phyloP scores from a whole-genome alignment of 2,113 vertebrate genomes.

The Erythrocebus patas region DNA sequence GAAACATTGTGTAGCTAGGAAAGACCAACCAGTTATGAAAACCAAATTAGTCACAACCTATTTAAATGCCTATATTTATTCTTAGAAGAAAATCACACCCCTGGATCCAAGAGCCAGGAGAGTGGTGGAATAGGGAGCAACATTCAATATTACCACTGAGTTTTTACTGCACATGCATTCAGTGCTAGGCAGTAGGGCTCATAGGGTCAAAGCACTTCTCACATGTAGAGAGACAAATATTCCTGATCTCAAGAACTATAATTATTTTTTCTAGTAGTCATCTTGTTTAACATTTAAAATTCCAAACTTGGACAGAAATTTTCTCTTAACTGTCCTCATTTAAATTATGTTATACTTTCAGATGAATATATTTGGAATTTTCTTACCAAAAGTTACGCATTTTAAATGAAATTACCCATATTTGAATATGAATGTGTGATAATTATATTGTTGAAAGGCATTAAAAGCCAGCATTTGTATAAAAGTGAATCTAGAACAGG shows the following conservation, averaged over 20 bases:
- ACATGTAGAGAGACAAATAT: neutral
- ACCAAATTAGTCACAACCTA: conserved; percentile 12
- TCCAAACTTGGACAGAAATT: neutral
- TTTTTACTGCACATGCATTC: neutral
- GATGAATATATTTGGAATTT: neutral
- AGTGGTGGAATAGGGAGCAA: neutral
- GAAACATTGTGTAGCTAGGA: neutral
- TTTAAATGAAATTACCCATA: neutral
- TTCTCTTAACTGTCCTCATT: neutral
- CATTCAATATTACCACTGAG: neutral
- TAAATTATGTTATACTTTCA: conserved; percentile 21
- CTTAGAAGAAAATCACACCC: neutral
- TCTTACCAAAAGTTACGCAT: neutral
- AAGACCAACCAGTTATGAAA: neutral
- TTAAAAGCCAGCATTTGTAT: neutral
- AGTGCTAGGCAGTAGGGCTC: neutral
- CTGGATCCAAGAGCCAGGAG: neutral
- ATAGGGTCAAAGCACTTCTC: neutral
- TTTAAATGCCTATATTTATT: neutral
- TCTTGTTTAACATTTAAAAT: neutral
- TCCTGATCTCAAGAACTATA: neutral
- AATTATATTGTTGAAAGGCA: neutral
- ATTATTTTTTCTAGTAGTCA: neutral
- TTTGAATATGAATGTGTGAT: neutral
- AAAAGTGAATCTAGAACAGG: neutral